Base-by-base conservation (phyloP, 2,888 invertebrate species). In the Lithophane semibrunnea region DNA sequence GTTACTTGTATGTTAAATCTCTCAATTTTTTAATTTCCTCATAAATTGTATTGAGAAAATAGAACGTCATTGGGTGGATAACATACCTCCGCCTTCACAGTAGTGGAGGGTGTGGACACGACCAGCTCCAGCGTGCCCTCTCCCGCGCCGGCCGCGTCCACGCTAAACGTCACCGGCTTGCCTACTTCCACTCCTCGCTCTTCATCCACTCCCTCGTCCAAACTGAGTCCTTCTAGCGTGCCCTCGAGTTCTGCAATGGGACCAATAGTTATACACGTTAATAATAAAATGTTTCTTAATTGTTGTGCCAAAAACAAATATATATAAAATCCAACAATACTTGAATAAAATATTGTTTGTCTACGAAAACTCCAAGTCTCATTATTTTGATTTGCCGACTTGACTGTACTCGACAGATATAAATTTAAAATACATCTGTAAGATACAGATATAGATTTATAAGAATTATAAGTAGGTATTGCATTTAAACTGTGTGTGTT, bases 131-230 rank as follows among this genome's bases (percentile, higher is more conserved):
- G 95, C 0, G 99, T 99, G 2, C 99, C 99, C 93, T 99, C 99
- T 0, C 99, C 99, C 3, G 99, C 99, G 90, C 99, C 98, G 0
- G 99, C 99, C 1, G 99, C 99, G 95, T 99, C 99, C 56, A 99
- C 99, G 87, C 98, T 98, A 93, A 99, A 99, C 0, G 99, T 99
- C 0, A 99, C 98, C 0, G 99, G 98, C 89, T 98, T 98, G 8
- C 98, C 98, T 16, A 99, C 97, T 93, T 98, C 98, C 61, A 91
- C 97, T 84, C 92, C 97, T 56, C 91, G 94, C 88, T 95, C 96
- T 52, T 97, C 94, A 72, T 96, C 93, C 82, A 90, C 93, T 7
- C 96, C 94, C 9, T 97, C 97, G 54, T 97, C 97, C 5, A 97
- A 88, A 76, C 94, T 96, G 3, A 97, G 91, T 0, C 97, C 97